Evolutionary conservation across 1,140 invertebrate genomes (phyloP).

Genomic region (Drosophila orena): DNA sequence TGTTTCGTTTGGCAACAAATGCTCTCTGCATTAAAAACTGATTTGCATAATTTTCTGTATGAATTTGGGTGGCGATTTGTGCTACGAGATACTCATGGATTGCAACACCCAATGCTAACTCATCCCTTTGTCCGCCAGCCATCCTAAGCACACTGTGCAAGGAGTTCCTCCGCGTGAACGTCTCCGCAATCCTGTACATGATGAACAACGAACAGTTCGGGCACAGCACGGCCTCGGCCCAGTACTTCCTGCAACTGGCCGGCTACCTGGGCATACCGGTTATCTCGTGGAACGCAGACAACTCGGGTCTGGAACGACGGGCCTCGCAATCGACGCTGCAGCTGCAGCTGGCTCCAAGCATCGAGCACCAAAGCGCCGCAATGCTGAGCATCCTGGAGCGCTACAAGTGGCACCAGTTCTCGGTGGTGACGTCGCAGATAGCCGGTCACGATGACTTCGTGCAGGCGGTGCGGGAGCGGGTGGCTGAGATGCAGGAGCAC

Average conservation of each 20-base stretch:
- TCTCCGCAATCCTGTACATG: conserved; percentile 96
- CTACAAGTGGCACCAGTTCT: conserved; percentile 98
- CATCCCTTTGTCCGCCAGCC: conserved; percentile 85
- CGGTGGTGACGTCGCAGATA: conserved; percentile 96
- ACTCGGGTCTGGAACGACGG: conserved; percentile 92
- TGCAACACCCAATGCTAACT: neutral
- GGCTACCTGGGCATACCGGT: conserved; percentile 94
- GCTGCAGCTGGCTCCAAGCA: conserved; percentile 95
- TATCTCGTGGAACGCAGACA: conserved; percentile 97
- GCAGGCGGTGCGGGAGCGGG: conserved; percentile 94
- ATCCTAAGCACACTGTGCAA: conserved; percentile 94
- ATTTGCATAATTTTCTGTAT: too few species aligned
- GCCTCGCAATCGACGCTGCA: conserved; percentile 93
- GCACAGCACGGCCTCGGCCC: conserved; percentile 94
- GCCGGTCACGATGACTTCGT: conserved; percentile 98
- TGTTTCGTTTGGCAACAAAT: too few species aligned
- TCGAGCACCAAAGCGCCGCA: conserved; percentile 96
- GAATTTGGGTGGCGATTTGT: too few species aligned
- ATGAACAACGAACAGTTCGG: conserved; percentile 96
- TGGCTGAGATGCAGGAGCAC: conserved; percentile 92
- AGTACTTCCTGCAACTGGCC: conserved; percentile 96
- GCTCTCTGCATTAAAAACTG: neutral
- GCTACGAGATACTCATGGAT: neutral
- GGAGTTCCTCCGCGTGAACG: conserved; percentile 94
- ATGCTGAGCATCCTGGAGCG: conserved; percentile 96